Evolutionary conservation across 2,113 vertebrate species (phyloP), one percentile per base, ranked within the genome.

Genomic region (Cyphomyrus discorhynchus): DNA sequence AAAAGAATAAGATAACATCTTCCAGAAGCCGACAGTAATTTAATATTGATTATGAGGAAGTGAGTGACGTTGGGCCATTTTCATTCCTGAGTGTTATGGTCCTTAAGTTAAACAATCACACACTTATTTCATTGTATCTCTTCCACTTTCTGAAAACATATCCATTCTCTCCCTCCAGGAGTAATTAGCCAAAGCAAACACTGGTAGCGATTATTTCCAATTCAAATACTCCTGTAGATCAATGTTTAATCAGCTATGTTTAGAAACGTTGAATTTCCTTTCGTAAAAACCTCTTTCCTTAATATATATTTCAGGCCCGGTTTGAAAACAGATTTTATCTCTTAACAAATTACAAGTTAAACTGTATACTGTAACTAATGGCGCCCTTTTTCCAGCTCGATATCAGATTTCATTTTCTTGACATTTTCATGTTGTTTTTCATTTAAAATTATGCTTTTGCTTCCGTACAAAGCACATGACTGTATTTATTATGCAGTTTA

Each of bases 121-220:
- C 62, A 77, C 15, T 88, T 90, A 77, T 53, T 83, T 83, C n/a
- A 17, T 15, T n/a, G 35, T 82, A 39, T 88, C 39, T 39, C 56
- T 87, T 56, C 62, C 70, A 56, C 80, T 85, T 56, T 46, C 52
- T 17, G 70, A 58, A 56, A 87, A 58, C 80, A 19, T 53, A 88
- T 90, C 56, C 80, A 56, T 58, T 49, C 45, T 82, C 35, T 80
- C 86, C 80, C 35, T 88, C 86, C 47, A 31, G 3, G 21, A 70
- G 74, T 86, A 90, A 89, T 89, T 90, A 89, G 77, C 53, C 56
- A 90, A 84, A 88, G 45, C 87, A 90, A 85, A 90, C 88, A 90
- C 42, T 27, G 24, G 45, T 31, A 62, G 88, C 13, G 80, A 83
- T 66, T 85, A 53, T 53, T 58, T 66, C 56, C 77, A 88, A 70